Conservation (phyloP, 2,113 vertebrate species). For the Motacilla alba region DNA sequence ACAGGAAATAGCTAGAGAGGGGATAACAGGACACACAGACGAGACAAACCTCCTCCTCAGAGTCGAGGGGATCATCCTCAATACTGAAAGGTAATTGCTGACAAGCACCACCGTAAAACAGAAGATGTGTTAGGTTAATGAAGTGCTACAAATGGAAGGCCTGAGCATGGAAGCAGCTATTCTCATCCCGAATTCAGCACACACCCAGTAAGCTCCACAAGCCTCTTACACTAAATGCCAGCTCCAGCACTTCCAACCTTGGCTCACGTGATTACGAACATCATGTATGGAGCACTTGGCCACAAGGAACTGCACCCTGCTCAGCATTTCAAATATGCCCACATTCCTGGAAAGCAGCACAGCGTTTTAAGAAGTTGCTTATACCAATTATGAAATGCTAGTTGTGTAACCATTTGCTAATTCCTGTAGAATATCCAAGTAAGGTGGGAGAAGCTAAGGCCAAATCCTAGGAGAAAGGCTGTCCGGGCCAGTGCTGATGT, state of each 20-base stretch:
- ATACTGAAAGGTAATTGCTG: slow-evolving; percentile 53
- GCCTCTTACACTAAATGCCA: background rate
- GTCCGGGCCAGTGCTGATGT: accelerated
- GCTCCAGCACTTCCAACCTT: background rate
- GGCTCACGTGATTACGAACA: background rate
- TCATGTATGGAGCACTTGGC: background rate
- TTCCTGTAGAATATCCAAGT: background rate
- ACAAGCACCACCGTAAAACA: slow-evolving; percentile 42
- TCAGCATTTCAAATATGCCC: background rate
- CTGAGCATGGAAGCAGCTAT: background rate
- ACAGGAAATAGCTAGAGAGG: background rate
- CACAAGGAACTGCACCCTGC: background rate
- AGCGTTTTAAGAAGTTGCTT: background rate
- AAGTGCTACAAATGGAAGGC: background rate
- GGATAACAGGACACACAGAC: background rate
- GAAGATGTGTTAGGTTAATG: slow-evolving; percentile 29
- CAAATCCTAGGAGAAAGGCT: background rate
- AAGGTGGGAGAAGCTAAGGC: background rate
- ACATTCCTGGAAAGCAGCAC: background rate
- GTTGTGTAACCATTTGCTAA: background rate
- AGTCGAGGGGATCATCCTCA: slow-evolving; percentile 55
- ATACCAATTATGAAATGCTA: background rate
- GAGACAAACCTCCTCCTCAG: slow-evolving; percentile 67
- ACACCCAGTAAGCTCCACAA: background rate
- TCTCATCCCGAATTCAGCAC: background rate